Conservation (phyloP, 2,113 vertebrate genomes). For the Seriola aureovittata region DNA sequence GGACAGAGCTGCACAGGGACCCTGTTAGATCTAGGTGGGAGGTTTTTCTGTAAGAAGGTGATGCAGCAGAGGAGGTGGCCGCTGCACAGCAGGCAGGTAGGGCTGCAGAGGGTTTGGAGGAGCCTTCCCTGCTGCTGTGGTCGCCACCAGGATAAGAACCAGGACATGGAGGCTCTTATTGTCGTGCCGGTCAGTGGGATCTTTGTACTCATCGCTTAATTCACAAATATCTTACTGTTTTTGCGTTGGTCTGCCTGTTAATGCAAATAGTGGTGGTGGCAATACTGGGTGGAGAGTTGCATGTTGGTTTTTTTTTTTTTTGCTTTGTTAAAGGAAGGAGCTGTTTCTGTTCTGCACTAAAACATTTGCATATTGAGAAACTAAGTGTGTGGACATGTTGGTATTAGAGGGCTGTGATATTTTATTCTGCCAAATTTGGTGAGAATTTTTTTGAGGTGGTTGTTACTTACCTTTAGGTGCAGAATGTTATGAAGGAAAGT, state of each 20-base stretch:
- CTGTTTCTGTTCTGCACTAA: neutral
- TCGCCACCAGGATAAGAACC: constrained; percentile 28
- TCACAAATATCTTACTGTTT: neutral
- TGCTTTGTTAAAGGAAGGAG: neutral
- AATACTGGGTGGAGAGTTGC: neutral
- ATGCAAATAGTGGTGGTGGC: neutral
- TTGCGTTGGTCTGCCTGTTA: neutral
- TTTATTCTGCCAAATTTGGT: constrained; percentile 3
- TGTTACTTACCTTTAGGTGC: neutral
- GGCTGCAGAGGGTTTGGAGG: constrained; percentile 47
- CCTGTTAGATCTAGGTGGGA: neutral
- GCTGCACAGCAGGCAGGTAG: constrained; percentile 10
- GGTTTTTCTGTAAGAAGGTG: neutral
- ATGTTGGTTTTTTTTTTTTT: neutral
- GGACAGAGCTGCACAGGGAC: neutral
- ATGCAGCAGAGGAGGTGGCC: constrained; percentile 52
- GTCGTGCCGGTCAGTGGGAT: constrained; percentile 76
- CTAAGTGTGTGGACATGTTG: neutral
- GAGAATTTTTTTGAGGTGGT: neutral
- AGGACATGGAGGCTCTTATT: constrained; percentile 71
- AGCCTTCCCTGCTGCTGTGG: constrained; percentile 53
- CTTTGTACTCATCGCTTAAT: neutral
- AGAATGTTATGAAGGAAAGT: neutral
- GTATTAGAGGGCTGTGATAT: neutral
- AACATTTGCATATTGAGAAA: neutral